Conservation (phyloP, 2,888 invertebrate genomes). For the Phyllotreta striolata region DNA sequence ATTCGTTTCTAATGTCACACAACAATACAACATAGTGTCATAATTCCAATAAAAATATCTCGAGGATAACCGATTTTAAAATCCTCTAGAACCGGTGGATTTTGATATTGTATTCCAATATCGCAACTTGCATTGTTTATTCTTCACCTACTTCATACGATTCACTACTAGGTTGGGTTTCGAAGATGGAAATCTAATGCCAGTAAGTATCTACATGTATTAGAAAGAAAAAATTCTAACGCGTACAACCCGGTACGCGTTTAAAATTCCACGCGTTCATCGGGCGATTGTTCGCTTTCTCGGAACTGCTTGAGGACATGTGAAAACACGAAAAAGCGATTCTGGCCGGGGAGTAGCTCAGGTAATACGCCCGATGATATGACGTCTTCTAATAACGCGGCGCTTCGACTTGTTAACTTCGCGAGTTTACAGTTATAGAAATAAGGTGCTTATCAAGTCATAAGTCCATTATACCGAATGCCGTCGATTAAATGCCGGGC, state of each 20-base stretch:
- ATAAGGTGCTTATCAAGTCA: no score
- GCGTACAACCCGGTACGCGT: conserved; percentile 14
- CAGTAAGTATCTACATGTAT: no score
- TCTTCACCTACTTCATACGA: no score
- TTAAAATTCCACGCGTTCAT: conserved; percentile 22
- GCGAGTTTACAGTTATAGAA: conserved; percentile 25
- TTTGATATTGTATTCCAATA: no score
- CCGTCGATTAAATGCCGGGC: conserved; percentile 17
- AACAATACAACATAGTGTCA: neutral
- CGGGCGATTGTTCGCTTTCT: conserved; percentile 26
- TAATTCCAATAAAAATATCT: no score
- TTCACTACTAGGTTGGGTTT: no score
- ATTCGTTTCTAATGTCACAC: neutral
- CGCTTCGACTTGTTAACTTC: conserved; percentile 2
- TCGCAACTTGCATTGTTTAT: no score
- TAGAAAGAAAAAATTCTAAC: neutral
- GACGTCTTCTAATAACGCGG: conserved; percentile 21
- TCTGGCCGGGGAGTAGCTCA: neutral
- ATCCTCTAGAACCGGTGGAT: no score
- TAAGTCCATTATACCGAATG: conserved; percentile 8
- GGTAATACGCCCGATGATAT: no score
- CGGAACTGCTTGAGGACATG: conserved; percentile 26
- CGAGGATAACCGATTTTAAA: no score
- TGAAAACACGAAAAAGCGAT: conserved; percentile 18
- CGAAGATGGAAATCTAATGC: no score